Evolutionary conservation across 1,140 invertebrate genomes (phyloP), one percentile per base, ranked within the genome.

Genomic region (Aporrectodea caliginosa): DNA sequence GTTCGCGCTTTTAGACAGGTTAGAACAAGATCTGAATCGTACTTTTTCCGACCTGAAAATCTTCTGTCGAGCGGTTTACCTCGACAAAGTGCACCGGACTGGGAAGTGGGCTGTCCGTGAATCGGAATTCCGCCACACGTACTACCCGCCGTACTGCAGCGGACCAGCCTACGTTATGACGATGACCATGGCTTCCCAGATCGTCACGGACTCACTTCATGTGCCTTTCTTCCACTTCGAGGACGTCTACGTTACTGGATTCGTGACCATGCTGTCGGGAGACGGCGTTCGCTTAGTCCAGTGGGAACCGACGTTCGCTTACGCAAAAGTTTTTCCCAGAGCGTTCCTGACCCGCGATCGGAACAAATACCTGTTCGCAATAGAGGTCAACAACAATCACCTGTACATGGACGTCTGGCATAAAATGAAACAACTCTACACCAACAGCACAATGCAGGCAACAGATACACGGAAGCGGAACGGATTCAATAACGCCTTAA

Each of bases 211-310:
- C 1, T 85, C 87, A 12, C 78, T 82, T 27, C 80, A 84, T n/a
- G 82, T 87, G 1, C 85, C 85, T 74, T 86, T 87, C 81, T 88
- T 90, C 79, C 90, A 90, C 89, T 87, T 90, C 35, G 90, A 90
- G 78, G 90, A 90, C 83, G 88, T 90, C 1, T 90, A 87, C 82
- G 85, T 90, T 0, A 90, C 89, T 71, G 90, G 90, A 14, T 76
- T 90, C 30, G 82, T 90, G 29, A 83, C 83, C 0, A 78, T 79
- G 34, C 68, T 35, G 69, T 79, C 80, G 16, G 43, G 43, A 58
- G 22, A 22, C 43, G 22, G 43, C 6, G 43, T 58, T 22, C 43
- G 43, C 43, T 58, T 12, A 6, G 6, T 58, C 43, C 43, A 58
- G 43, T 12, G 6, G 43, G 43, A 58, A 6, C 6, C 6, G 22